These are phyloP conservation scores for Drosophila sechellia DNA, from an alignment of 1,140 invertebrate species.

Conservation along the genomic window DNA sequence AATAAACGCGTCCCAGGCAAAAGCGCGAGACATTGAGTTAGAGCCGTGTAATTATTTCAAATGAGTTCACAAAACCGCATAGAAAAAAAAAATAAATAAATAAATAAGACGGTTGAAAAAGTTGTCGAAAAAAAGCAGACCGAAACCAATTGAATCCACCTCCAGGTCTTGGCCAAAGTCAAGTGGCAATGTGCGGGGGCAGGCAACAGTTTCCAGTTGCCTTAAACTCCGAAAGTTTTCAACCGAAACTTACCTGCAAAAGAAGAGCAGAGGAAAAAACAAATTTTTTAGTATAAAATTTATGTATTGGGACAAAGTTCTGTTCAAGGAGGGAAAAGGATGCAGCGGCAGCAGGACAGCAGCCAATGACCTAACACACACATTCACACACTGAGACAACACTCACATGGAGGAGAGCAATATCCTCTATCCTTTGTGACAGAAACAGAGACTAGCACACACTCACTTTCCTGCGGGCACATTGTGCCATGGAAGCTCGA, in stretches of 20 bases:
- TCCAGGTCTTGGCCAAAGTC: conserved; percentile 42
- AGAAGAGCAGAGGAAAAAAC: conserved; percentile 19
- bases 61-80: conserved; percentile 68
- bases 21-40: conserved; percentile 34
- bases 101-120: conserved; percentile 14
- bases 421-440: conserved; percentile 58
- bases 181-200: conserved; percentile 40
- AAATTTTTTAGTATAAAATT: conserved; percentile 49
- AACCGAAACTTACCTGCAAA: conserved; percentile 65
- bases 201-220: conserved; percentile 41
- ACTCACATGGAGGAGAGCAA: conserved; percentile 29
- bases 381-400: conserved; percentile 6
- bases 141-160: conserved; percentile 43
- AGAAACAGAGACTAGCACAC: conserved; percentile 41
- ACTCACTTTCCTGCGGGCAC: conserved; percentile 71
- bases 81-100: conserved; percentile 10
- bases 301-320: conserved; percentile 51
- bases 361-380: conserved; percentile 63
- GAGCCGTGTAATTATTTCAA: conserved; percentile 69
- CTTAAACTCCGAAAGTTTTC: conserved; percentile 46
- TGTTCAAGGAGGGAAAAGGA: conserved; percentile 3
- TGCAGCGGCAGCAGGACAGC: neutral
- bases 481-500: conserved; percentile 37
- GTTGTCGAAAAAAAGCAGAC: neutral
- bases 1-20: conserved; percentile 33